These are phyloP conservation scores for Atherinosoma microstoma DNA, from an alignment of 2,797 vertebrate species.

Conservation along the genomic window DNA sequence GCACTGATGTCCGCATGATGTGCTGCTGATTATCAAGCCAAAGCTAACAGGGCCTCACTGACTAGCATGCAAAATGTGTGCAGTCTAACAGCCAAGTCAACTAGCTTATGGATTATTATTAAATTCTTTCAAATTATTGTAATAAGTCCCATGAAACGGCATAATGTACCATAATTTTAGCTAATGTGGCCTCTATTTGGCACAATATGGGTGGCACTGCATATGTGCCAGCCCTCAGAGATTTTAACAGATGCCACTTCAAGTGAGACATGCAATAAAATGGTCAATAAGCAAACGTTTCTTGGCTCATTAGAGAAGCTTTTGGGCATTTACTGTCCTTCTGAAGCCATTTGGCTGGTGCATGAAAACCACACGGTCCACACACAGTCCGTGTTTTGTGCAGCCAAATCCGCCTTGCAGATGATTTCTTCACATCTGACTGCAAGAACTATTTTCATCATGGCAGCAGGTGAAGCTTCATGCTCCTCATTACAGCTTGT, in stretches of 20 bases:
- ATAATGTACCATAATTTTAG: neutral
- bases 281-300: conserved; percentile 27
- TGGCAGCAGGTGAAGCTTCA: conserved; percentile 40
- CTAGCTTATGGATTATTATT: neutral
- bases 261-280: conserved; percentile 45
- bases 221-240: conserved; percentile 6
- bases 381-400: conserved; percentile 35
- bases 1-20: conserved; percentile 1
- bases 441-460: conserved; percentile 23
- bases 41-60: conserved; percentile 20
- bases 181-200: conserved; percentile 3
- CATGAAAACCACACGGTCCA: conserved; percentile 52
- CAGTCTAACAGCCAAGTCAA: neutral
- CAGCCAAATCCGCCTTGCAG: conserved; percentile 44
- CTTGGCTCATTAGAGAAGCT: conserved; percentile 40
- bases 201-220: conserved; percentile 5
- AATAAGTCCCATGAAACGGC: conserved; percentile 3
- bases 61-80: neutral
- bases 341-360: conserved; percentile 20
- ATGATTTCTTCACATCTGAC: conserved; percentile 38
- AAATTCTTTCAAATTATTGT: neutral
- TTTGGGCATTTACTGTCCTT: conserved; percentile 41
- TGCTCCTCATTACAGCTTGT: conserved; percentile 24
- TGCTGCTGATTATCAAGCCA: conserved; percentile 23
- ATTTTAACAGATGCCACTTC: conserved; percentile 24